phyloP scores from a whole-genome alignment of 2,888 invertebrate species.

The Tillus elongatus region DNA sequence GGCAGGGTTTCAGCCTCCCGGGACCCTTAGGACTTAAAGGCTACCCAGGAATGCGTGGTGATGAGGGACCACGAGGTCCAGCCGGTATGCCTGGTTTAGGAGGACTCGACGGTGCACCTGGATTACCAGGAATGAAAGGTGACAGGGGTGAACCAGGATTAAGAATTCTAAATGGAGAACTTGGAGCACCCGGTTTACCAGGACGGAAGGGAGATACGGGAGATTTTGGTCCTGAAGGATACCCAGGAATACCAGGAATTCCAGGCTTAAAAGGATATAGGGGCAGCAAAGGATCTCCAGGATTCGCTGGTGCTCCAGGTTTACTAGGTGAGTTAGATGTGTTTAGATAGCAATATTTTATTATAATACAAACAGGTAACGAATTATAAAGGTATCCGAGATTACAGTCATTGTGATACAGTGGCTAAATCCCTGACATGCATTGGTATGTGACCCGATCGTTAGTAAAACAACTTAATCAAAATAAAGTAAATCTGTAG shows the following conservation, averaged over 20 bases:
- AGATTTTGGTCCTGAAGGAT: slow-evolving; percentile 38
- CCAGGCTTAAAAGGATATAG: slow-evolving; percentile 34
- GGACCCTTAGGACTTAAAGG: slow-evolving; percentile 60
- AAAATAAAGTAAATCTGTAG: too few relatives aligned
- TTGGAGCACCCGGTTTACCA: slow-evolving; percentile 37
- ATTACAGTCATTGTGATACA: too few relatives aligned
- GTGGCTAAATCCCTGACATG: too few relatives aligned
- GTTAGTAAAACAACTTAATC: too few relatives aligned
- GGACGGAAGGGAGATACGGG: slow-evolving; percentile 39
- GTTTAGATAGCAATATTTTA: too few relatives aligned
- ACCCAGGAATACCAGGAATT: slow-evolving; percentile 32
- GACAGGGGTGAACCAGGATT: slow-evolving; percentile 48
- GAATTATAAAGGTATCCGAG: too few relatives aligned
- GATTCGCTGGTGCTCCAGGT: slow-evolving; percentile 35
- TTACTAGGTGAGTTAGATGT: slow-evolving; percentile 27
- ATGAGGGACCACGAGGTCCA: slow-evolving; percentile 54
- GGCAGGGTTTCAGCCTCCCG: slow-evolving; percentile 31
- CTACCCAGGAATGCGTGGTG: slow-evolving; percentile 55
- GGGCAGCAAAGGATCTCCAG: slow-evolving; percentile 39
- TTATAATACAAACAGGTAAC: too few relatives aligned
- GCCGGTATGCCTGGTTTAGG: slow-evolving; percentile 31
- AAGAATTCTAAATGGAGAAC: slow-evolving; percentile 45
- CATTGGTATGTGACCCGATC: too few relatives aligned
- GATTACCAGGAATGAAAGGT: slow-evolving; percentile 42
- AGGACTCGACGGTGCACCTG: slow-evolving; percentile 31